Evolutionary conservation across 2,797 vertebrate genomes (phyloP).

Genomic region (Sphaeramia orbicularis): DNA sequence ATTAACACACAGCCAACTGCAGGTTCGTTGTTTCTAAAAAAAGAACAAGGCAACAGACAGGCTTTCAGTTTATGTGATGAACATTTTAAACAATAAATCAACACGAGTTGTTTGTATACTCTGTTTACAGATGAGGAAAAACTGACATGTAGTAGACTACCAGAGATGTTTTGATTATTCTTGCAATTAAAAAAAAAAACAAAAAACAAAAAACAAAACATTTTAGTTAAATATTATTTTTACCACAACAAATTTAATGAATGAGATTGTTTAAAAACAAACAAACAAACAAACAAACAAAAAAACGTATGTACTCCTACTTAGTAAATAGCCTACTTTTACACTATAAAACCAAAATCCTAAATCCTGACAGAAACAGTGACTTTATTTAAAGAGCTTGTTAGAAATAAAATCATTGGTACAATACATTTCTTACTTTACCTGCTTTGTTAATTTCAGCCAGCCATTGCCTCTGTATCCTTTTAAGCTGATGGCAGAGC

Average conservation of each 20-base stretch:
- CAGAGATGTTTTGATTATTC: too few relatives aligned
- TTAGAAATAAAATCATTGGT: neutral
- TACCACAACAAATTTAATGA: too few relatives aligned
- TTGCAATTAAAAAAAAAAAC: too few relatives aligned
- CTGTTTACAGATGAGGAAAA: neutral
- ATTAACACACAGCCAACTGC: conserved; percentile 12
- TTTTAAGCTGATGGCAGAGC: conserved; percentile 45
- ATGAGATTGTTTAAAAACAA: too few relatives aligned
- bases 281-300: too few relatives aligned
- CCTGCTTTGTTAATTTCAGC: conserved; percentile 24
- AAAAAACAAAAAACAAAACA: too few relatives aligned
- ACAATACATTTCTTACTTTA: conserved; percentile 31
- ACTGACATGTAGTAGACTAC: neutral
- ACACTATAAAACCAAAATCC: neutral
- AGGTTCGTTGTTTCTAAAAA: conserved; percentile 58
- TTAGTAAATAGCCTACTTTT: too few relatives aligned
- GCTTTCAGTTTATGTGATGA: neutral
- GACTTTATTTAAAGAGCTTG: too few relatives aligned
- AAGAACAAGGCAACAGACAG: conserved; percentile 2
- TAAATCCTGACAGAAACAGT: neutral
- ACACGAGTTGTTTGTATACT: neutral
- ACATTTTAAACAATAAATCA: neutral
- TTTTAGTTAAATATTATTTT: too few relatives aligned
- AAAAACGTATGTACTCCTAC: too few relatives aligned
- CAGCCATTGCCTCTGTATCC: conserved; percentile 46